Evolutionary conservation across 2,113 vertebrate species (phyloP).

Genomic region (Chionodraco myersi): DNA sequence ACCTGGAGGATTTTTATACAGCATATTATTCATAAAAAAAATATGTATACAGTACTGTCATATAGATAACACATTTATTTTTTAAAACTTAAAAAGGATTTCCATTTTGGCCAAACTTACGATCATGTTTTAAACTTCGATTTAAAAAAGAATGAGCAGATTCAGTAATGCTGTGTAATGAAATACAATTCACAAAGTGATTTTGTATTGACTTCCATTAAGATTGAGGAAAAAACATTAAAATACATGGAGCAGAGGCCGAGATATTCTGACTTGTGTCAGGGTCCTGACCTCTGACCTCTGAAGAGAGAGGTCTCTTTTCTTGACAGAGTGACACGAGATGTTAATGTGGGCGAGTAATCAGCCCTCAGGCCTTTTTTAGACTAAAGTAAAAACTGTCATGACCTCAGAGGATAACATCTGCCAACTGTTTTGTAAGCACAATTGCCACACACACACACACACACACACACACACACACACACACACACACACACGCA

Average conservation of each 20-base stretch:
- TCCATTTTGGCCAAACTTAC: too few species aligned
- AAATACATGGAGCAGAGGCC: neutral
- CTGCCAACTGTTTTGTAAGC: conserved; percentile 22
- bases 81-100: too few species aligned
- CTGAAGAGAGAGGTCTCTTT: neutral
- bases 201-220: neutral
- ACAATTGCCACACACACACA: conserved; percentile 10
- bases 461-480: conserved; percentile 31
- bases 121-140: too few species aligned
- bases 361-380: conserved; percentile 20
- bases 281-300: neutral
- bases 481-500: conserved; percentile 11
- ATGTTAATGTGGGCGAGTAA: conserved; percentile 17
- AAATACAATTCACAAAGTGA: neutral
- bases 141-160: too few species aligned
- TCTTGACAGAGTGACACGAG: neutral
- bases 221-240: neutral
- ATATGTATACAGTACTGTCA: too few species aligned
- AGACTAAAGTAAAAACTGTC: conserved; percentile 23
- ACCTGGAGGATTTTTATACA: too few species aligned
- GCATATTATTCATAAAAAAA: too few species aligned
- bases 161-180: neutral
- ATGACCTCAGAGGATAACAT: conserved; percentile 47
- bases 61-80: too few species aligned
- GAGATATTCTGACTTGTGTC: neutral